Base-by-base conservation (phyloP, 2,113 vertebrate species). In the Procapra przewalskii region DNA sequence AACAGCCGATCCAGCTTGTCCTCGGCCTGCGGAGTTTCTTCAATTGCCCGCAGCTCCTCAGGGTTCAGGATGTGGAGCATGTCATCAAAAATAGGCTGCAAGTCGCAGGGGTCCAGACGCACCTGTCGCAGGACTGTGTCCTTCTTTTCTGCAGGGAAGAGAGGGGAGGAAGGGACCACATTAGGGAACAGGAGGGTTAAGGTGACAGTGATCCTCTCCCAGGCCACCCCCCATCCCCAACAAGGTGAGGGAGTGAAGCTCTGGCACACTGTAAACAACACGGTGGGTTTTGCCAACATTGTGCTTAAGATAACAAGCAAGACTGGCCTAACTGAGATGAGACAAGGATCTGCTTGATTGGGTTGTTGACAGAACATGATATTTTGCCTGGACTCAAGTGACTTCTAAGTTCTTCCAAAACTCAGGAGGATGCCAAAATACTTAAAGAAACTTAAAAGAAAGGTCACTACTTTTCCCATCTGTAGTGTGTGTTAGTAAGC, bases 51-150 rank as follows among this genome's bases (percentile, higher is more conserved):
- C 95, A 99, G 99, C 98, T 99, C 99, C 77, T 99, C 99, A 0
- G 99, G 99, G 97, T 99, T 99, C 91, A 99, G 99, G 98, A 99
- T 99, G 98, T 99, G 99, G 98, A 99, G 99, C 99, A 99, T 99
- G 98, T 99, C 99, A 0, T 99, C 99, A 1, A 99, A 99, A 98
- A 99, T 99, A 96, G 99, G 99, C 99, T 99, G 99, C 98, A 99
- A 99, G 99, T 99, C 99, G 1, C 99, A 99, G 6, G 99, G 99
- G 98, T 99, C 99, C 98, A 99, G 99, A 86, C 99, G 99, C 83
- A 99, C 99, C 98, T 99, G 99, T 79, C 99, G 99, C 96, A 99
- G 99, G 96, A 99, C 99, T 0, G 99, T 99, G 99, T 99, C 99
- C 98, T 99, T 99, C 99, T 99, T 99, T 98, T 99, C 99, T 99